Base-by-base conservation (phyloP, 2,113 vertebrate genomes). In the Eulemur rufifrons region DNA sequence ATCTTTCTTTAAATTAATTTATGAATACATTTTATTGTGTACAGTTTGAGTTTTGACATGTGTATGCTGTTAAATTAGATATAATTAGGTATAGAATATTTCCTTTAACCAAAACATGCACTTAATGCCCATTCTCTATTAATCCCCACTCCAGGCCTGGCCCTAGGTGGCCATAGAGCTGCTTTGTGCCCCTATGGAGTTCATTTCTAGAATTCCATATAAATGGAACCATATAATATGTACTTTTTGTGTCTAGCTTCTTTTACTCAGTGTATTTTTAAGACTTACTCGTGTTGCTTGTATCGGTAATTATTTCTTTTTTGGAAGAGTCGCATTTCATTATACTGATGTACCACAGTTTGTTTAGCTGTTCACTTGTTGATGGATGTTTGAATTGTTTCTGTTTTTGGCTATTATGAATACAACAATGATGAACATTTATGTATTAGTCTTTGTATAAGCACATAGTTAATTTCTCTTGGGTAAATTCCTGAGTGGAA, bases 321-420 rank as follows among this genome's bases (percentile, higher is more conserved):
- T 69, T 64, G 50, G 17, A 10, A 76, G 3, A 39, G 2, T 73
- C 42, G 47, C n/a, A 14, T 87, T 90, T 95, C 8, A 73, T 54
- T 80, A 59, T 8, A 37, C 42, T 64, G 9, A 74, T 86, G 20
- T 5, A 42, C 4, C 4, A 39, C 45, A 81, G 2, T 84, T 87
- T 90, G 6, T 59, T 84, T 80, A 91, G 23, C 56, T 77, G 7
- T 54, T 93, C 34, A 52, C 29, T 9, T 87, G 8, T 61, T 88
- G n/a, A 52, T 90, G 42, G 3, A 32, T 87, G 8, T 73, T 96
- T 95, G n/a, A 86, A 89, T 71, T 90, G 50, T 88, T 88, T 92
- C 29, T 91, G 34, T 17, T 50, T 88, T 97, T 56, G 18, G 6
- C 68, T 81, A 8, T 56, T 82, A 42, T 45, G 34, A 86, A 64